Percentiles rank a stretch among this genome's conserved stretches.
Conservation (phyloP, 2,888 invertebrate genomes). For the Teleiodes luculella region DNA sequence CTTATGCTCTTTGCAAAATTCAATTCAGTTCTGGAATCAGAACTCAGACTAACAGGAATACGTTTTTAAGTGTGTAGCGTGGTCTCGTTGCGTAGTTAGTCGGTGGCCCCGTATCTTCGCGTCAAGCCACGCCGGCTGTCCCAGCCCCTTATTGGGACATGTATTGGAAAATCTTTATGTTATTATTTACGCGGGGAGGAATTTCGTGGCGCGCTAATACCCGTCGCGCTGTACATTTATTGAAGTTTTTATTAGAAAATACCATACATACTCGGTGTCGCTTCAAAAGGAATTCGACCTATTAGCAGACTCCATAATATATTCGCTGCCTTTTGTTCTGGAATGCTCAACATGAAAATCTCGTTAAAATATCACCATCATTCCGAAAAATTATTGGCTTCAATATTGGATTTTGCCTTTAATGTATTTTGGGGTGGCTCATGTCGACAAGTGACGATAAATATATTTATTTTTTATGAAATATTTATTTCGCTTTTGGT, state of each 20-base stretch:
- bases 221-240: slow-evolving; percentile 59
- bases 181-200: slow-evolving; percentile 63
- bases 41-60: background rate
- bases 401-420: slow-evolving; percentile 21
- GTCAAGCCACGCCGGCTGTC: slow-evolving; percentile 16
- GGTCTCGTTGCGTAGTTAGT: background rate
- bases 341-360: slow-evolving; percentile 31
- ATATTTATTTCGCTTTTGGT: too few species aligned
- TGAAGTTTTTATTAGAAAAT: slow-evolving; percentile 69
- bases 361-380: slow-evolving; percentile 43
- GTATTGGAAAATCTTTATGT: slow-evolving; percentile 69
- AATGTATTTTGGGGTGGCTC: slow-evolving; percentile 10
- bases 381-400: slow-evolving; percentile 21
- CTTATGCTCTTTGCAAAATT: too few species aligned
- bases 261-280: slow-evolving; percentile 47
- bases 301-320: slow-evolving; percentile 31
- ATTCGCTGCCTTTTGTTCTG: slow-evolving; percentile 25
- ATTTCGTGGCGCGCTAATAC: slow-evolving; percentile 62
- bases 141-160: slow-evolving; percentile 47
- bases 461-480: slow-evolving; percentile 7
- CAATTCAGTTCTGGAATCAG: too few species aligned
- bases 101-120: background rate
- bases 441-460: slow-evolving; percentile 7
- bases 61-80: background rate
- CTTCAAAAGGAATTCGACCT: slow-evolving; percentile 39